These are phyloP conservation scores for Toxonevra muliebris DNA, from an alignment of 2,888 invertebrate species.

Conservation along the genomic window DNA sequence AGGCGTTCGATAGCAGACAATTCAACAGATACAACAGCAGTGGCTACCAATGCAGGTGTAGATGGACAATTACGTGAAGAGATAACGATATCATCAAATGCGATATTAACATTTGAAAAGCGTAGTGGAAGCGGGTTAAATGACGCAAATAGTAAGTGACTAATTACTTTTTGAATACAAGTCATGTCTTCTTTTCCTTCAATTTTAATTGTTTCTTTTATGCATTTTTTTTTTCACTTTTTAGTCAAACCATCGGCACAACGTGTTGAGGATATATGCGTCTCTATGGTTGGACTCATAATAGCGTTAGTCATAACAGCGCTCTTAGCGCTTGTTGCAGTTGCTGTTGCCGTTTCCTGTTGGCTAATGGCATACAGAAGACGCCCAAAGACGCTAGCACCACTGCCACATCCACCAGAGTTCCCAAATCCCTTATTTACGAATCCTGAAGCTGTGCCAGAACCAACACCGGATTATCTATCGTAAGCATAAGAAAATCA, in stretches of 20 bases:
- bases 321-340: slow-evolving; percentile 88
- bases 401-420: slow-evolving; percentile 93
- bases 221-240: slow-evolving; percentile 24
- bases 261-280: slow-evolving; percentile 86
- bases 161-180: background rate
- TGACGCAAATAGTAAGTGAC: slow-evolving; percentile 76
- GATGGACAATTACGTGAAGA: slow-evolving; percentile 90
- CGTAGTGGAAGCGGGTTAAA: slow-evolving; percentile 80
- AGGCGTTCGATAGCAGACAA: slow-evolving; percentile 69
- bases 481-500: slow-evolving; percentile 61
- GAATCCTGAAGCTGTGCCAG: slow-evolving; percentile 80
- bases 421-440: slow-evolving; percentile 94
- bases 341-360: slow-evolving; percentile 93
- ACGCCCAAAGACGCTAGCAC: slow-evolving; percentile 86
- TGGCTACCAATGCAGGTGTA: slow-evolving; percentile 69
- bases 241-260: slow-evolving; percentile 65
- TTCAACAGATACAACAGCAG: slow-evolving; percentile 67
- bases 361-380: slow-evolving; percentile 95
- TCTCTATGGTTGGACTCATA: slow-evolving; percentile 92
- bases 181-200: slow-evolving; percentile 9
- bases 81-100: slow-evolving; percentile 91
- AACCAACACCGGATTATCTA: slow-evolving; percentile 84
- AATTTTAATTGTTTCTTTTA: background rate
- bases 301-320: slow-evolving; percentile 93
- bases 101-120: slow-evolving; percentile 88